Conservation (phyloP, 2,797 vertebrate species). For the Alca torda region DNA sequence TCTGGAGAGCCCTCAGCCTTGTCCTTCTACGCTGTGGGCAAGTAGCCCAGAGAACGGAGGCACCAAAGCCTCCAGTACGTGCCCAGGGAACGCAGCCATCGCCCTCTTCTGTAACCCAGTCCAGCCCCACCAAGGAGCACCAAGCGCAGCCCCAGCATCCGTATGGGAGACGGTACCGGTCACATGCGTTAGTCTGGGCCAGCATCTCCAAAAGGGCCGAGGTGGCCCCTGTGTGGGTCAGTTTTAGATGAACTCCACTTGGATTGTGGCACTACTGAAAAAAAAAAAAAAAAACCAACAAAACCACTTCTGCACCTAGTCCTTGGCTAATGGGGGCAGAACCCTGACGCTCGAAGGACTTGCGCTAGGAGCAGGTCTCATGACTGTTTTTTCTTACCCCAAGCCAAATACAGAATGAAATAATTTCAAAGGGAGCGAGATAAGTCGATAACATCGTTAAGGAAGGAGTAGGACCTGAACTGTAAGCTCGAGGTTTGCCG, state of each 20-base stretch:
- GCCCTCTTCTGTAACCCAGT: background rate
- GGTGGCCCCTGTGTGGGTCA: background rate
- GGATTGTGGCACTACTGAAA: background rate
- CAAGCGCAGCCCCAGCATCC: background rate
- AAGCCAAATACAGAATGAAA: background rate
- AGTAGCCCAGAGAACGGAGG: background rate
- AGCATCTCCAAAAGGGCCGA: background rate
- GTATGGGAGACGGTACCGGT: accelerated
- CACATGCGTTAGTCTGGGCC: accelerated
- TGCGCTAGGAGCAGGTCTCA: background rate
- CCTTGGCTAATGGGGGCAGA: background rate
- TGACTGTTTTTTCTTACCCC: background rate
- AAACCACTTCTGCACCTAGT: background rate
- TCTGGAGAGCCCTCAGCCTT: background rate
- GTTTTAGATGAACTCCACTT: accelerated
- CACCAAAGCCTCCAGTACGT: background rate
- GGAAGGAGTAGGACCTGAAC: background rate
- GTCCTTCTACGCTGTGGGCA: background rate
- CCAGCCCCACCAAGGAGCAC: background rate
- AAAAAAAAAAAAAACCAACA: background rate
- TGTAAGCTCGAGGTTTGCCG: background rate
- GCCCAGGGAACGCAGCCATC: background rate
- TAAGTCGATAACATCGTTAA: background rate
- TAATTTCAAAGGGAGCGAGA: background rate
- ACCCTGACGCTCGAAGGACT: background rate